Base-by-base conservation (phyloP, 2,888 invertebrate genomes). In the Aplocera efformata region DNA sequence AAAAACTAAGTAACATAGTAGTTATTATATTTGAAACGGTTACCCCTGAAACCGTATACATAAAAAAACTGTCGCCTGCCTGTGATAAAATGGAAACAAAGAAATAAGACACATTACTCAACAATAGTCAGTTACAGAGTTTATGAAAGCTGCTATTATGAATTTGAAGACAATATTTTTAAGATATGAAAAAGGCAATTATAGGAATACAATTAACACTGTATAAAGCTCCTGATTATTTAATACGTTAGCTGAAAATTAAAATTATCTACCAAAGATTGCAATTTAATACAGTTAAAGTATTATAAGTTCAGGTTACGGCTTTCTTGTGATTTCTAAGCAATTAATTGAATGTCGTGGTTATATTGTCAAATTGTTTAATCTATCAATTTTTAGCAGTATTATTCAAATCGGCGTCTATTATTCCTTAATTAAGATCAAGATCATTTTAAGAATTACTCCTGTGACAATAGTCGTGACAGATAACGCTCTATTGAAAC, bases 381-480 rank as follows among this genome's bases (percentile, higher is more conserved):
- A n/a, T n/a, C n/a, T n/a, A n/a, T n/a, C n/a, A n/a, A n/a, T n/a
- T n/a, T n/a, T n/a, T n/a, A n/a, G n/a, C n/a, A n/a, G n/a, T n/a
- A n/a, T n/a, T n/a, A n/a, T n/a, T n/a, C n/a, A n/a, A n/a, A n/a
- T n/a, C n/a, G n/a, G n/a, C n/a, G n/a, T n/a, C n/a, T n/a, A 60
- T 61, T 65, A 48, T 55, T 57, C 44, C 56, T 49, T 31, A 72
- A 75, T 75, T 72, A 69, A 67, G 76, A 79, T 77, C 81, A 82
- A 81, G 77, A 76, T 74, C 79, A 64, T 65, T 75, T 39, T 46
- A 51, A 67, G 51, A 72, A 69, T 59, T 58, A 62, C 53, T 56
- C 32, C 29, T 50, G 62, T 55, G 48, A 82, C 79, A 79, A 82
- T 69, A 72, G 66, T 81, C 74, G 79, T 80, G 83, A 84, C 77